Conservation (phyloP, 2,797 vertebrate genomes). For the Sus cebifrons region DNA sequence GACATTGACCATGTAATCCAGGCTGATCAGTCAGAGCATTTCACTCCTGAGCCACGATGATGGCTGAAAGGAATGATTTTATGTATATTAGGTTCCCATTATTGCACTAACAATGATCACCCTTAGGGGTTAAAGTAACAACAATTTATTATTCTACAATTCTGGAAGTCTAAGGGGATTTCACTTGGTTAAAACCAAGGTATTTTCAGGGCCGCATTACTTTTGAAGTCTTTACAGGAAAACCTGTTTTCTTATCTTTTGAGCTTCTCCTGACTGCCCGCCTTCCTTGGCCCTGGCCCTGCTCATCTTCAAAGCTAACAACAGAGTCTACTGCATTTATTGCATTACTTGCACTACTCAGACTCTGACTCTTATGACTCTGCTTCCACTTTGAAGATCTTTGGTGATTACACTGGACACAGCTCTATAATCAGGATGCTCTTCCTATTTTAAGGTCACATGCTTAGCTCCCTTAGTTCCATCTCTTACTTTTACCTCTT, state of each 20-base stretch:
- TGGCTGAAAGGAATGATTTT: background rate
- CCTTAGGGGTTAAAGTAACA: background rate
- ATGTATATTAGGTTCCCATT: background rate
- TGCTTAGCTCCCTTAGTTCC: background rate
- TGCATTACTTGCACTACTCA: background rate
- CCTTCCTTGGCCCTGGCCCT: background rate
- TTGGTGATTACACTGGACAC: background rate
- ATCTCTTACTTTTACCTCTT: background rate
- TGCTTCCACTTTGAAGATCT: background rate
- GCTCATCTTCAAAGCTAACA: background rate
- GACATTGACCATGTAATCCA: background rate
- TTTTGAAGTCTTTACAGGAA: background rate
- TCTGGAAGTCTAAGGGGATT: background rate
- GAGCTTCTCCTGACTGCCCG: background rate
- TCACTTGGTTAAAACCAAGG: conserved; percentile 4
- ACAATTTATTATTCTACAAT: background rate
- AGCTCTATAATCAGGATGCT: background rate
- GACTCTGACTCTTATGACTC: background rate
- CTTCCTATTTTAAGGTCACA: background rate
- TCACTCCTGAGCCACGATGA: background rate
- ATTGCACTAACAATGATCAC: background rate
- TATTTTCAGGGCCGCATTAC: background rate
- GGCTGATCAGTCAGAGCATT: background rate
- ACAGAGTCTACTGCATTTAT: background rate
- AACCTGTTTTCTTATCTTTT: background rate